Percentiles rank a stretch among this genome's conserved stretches.
These are phyloP conservation scores for Mormyrus iriodes DNA, from an alignment of 2,113 vertebrate genomes.

Conservation along the genomic window DNA sequence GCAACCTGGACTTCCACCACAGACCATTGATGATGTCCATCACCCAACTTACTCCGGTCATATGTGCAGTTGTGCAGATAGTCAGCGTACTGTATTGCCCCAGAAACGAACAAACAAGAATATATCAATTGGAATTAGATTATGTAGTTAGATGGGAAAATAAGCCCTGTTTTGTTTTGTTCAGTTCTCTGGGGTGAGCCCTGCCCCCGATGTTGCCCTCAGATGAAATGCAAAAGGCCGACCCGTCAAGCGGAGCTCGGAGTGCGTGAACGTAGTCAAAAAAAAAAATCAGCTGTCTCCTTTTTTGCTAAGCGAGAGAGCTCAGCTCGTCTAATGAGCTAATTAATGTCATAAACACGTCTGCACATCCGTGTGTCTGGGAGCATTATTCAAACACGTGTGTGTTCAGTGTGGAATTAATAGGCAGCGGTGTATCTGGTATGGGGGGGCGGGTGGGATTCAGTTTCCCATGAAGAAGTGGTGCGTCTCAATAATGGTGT, in stretches of 20 bases:
- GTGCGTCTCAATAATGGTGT: conserved; percentile 58
- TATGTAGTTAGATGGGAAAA: neutral
- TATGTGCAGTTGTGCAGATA: neutral
- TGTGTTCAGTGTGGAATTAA: conserved; percentile 31
- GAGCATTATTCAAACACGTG: conserved; percentile 24
- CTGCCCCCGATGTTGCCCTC: neutral
- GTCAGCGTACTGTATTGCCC: neutral
- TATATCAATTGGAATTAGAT: neutral
- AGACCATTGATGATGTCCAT: neutral
- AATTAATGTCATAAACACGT: conserved; percentile 4
- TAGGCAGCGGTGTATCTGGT: conserved; percentile 28
- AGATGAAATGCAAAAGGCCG: neutral
- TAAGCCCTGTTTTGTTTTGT: neutral
- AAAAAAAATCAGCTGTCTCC: neutral
- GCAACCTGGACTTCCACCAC: neutral
- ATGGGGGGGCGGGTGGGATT: conserved; percentile 20
- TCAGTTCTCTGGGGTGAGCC: neutral
- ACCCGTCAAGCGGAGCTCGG: neutral
- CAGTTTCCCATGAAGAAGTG: conserved; percentile 51
- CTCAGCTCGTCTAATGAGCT: conserved; percentile 9
- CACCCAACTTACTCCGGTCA: neutral
- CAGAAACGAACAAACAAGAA: neutral
- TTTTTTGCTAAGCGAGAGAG: neutral
- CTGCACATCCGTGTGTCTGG: neutral
- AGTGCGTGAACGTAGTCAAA: neutral